These are phyloP conservation scores for Sterrhoptilus dennistouni DNA, from an alignment of 2,113 vertebrate species.

Conservation along the genomic window DNA sequence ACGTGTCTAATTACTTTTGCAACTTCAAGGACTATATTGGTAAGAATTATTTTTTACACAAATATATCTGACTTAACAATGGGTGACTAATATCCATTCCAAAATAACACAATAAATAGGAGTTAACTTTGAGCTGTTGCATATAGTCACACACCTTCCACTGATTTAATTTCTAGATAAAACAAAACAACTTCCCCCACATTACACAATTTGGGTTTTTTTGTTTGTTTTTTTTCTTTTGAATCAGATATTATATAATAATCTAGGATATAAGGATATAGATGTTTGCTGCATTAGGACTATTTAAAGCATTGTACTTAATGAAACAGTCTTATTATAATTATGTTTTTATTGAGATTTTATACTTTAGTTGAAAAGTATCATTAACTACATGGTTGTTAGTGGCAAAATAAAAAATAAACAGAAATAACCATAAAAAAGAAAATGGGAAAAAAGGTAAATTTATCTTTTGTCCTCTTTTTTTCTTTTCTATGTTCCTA, in stretches of 20 bases:
- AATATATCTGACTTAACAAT: background rate
- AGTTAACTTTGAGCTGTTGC: background rate
- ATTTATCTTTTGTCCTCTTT: background rate
- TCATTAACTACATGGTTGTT: background rate
- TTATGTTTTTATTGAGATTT: background rate
- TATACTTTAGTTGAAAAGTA: background rate
- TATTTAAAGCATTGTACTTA: background rate
- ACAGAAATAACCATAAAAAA: background rate
- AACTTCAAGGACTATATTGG: background rate
- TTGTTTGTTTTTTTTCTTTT: background rate
- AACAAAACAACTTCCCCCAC: background rate
- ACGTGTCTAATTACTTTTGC: background rate
- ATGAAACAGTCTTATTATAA: background rate
- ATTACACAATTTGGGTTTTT: rapidly evolving
- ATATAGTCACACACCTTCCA: background rate
- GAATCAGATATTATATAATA: background rate
- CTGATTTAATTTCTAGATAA: background rate
- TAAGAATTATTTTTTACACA: background rate
- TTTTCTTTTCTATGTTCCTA: background rate
- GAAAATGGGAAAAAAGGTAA: background rate
- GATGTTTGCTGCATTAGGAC: background rate
- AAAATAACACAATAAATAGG: background rate
- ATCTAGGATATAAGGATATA: background rate
- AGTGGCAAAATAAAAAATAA: background rate
- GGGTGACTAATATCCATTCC: background rate